Conservation (phyloP, 2,888 invertebrate species). For the Morpho helenor region DNA sequence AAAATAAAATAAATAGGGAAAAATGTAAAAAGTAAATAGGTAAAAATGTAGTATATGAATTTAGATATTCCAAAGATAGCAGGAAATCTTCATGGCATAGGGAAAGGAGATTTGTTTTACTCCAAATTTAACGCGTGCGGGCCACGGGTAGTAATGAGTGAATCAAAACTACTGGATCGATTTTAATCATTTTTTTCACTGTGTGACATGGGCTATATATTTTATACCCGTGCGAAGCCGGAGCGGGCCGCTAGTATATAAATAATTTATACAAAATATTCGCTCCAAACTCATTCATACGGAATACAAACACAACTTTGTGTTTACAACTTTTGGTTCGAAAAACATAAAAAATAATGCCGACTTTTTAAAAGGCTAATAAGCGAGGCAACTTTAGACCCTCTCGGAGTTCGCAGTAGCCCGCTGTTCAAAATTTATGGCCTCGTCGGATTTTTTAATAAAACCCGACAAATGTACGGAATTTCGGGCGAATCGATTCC, state of each 20-base stretch:
- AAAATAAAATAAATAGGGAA: no score
- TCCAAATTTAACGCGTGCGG: no score
- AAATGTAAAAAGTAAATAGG: no score
- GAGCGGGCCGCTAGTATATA: background rate
- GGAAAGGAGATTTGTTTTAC: no score
- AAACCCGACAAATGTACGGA: slow-evolving; percentile 36
- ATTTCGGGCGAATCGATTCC: slow-evolving; percentile 28
- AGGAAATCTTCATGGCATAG: no score
- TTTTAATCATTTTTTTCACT: no score
- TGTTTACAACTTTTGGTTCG: slow-evolving; percentile 9
- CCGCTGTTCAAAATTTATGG: slow-evolving; percentile 32
- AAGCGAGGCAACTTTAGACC: slow-evolving; percentile 20
- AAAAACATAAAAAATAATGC: slow-evolving; percentile 14
- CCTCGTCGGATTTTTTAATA: slow-evolving; percentile 38
- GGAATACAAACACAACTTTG: slow-evolving; percentile 8
- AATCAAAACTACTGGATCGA: no score
- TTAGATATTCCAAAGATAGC: no score
- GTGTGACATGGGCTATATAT: no score
- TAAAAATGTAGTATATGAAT: no score
- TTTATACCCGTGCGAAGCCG: no score
- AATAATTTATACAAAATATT: background rate
- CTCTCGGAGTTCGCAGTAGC: slow-evolving; percentile 10
- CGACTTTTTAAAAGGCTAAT: slow-evolving; percentile 23
- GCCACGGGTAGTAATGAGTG: no score
- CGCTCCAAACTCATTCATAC: slow-evolving; percentile 1